Conservation (phyloP, 2,797 vertebrate genomes). For the Nasua narica region DNA sequence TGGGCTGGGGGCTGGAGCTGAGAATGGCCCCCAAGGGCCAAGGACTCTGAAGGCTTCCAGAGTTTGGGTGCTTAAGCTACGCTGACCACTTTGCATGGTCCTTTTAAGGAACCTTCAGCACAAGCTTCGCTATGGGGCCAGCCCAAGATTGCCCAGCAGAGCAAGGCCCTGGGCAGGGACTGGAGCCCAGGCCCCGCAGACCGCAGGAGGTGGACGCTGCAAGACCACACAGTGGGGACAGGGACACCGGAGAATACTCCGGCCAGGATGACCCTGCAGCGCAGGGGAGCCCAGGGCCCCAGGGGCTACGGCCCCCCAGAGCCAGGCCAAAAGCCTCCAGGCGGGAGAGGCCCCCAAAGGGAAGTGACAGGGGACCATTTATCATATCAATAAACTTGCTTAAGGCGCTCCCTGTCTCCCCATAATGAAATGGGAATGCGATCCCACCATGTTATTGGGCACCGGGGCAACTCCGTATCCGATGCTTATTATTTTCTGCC, state of each 20-base stretch:
- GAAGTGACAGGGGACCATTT: neutral
- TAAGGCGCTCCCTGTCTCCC: conserved; percentile 6
- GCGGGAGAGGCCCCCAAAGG: neutral
- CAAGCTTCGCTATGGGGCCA: accelerated
- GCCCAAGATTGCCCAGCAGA: accelerated
- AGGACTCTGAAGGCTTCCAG: neutral
- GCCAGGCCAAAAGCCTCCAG: neutral
- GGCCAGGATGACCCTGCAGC: neutral
- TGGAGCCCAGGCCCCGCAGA: neutral
- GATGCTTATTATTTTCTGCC: conserved; percentile 50
- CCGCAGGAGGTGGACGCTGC: neutral
- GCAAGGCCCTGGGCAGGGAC: no score
- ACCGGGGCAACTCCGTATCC: conserved; percentile 24
- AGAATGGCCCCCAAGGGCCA: neutral
- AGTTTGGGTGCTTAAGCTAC: accelerated
- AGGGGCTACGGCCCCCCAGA: neutral
- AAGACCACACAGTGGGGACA: accelerated
- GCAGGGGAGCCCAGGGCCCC: neutral
- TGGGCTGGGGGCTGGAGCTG: neutral
- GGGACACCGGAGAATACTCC: neutral
- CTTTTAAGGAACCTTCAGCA: accelerated
- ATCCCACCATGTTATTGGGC: neutral
- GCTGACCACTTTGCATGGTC: accelerated
- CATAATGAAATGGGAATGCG: neutral
- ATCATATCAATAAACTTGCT: neutral